Evolutionary conservation across 2,888 invertebrate species (phyloP).

Genomic region (Anthoptus insignis): DNA sequence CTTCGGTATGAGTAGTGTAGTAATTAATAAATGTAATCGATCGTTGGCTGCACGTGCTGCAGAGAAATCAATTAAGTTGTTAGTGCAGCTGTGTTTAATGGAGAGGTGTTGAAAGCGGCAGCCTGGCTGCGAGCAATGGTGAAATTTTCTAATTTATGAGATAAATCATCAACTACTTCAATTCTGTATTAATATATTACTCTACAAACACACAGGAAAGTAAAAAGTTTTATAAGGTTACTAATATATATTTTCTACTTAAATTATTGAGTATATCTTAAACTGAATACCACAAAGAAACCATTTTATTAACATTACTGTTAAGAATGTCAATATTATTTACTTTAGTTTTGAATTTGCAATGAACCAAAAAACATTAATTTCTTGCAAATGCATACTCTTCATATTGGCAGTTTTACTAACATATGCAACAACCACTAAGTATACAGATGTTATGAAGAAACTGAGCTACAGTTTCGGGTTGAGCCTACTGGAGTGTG

Average conservation of each 20-base stretch:
- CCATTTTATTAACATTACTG: too few relatives aligned
- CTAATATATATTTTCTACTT: too few relatives aligned
- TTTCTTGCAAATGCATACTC: neutral
- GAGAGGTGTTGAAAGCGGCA: slow-evolving; percentile 5
- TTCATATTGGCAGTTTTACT: neutral
- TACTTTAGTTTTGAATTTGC: neutral
- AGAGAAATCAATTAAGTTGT: slow-evolving; percentile 25
- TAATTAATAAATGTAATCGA: slow-evolving; percentile 28
- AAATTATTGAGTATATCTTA: too few relatives aligned
- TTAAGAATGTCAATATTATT: too few relatives aligned
- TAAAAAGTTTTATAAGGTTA: neutral
- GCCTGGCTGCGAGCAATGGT: neutral
- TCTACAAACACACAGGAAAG: neutral
- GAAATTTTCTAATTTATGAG: neutral
- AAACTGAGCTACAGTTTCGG: slow-evolving; percentile 43
- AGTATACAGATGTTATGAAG: slow-evolving; percentile 38
- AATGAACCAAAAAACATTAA: neutral
- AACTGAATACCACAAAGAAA: too few relatives aligned
- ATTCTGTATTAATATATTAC: neutral
- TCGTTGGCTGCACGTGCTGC: slow-evolving; percentile 6
- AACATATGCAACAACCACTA: neutral
- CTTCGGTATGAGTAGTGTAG: neutral
- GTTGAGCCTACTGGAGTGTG: slow-evolving; percentile 42
- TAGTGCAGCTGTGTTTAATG: slow-evolving; percentile 14
- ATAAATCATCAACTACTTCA: neutral